A percentile compares a stretch with the other conserved stretches of the same genome.
Evolutionary conservation across 2,888 invertebrate species (phyloP).

Genomic region (Erpobdella octoculata): DNA sequence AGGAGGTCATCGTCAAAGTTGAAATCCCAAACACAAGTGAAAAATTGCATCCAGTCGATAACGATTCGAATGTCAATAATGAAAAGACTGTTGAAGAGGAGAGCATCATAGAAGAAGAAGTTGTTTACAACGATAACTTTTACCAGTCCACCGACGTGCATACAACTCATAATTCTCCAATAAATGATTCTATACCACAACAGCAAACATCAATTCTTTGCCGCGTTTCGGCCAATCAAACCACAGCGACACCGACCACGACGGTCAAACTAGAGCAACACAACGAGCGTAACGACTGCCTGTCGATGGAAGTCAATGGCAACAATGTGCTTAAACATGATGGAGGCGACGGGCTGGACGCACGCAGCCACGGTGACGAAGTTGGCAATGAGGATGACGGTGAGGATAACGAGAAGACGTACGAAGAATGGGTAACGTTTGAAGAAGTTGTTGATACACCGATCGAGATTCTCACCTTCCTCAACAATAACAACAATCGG

Average conservation of each 20-base stretch:
- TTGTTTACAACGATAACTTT: not conserved
- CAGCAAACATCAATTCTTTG: too few species aligned
- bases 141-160: too few species aligned
- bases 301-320: not conserved
- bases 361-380: not conserved
- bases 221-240: too few species aligned
- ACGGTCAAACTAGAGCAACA: too few species aligned
- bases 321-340: too few species aligned
- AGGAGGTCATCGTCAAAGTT: not conserved
- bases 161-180: not conserved
- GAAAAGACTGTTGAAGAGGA: not conserved
- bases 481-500: slow-evolving; percentile 21
- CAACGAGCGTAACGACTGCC: not conserved
- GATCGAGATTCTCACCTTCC: slow-evolving; percentile 32
- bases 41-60: not conserved
- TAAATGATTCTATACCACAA: not conserved
- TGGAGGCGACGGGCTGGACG: not conserved
- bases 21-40: not conserved
- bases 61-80: not conserved
- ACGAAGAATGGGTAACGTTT: slow-evolving; percentile 34
- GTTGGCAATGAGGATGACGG: not conserved
- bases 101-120: not conserved
- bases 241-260: too few species aligned
- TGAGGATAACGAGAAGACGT: slow-evolving; percentile 14
- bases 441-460: slow-evolving; percentile 38